Percentiles rank a stretch among this genome's conserved stretches.
These are phyloP conservation scores for Antechinus flavipes DNA, from an alignment of 2,113 vertebrate genomes.

Conservation along the genomic window DNA sequence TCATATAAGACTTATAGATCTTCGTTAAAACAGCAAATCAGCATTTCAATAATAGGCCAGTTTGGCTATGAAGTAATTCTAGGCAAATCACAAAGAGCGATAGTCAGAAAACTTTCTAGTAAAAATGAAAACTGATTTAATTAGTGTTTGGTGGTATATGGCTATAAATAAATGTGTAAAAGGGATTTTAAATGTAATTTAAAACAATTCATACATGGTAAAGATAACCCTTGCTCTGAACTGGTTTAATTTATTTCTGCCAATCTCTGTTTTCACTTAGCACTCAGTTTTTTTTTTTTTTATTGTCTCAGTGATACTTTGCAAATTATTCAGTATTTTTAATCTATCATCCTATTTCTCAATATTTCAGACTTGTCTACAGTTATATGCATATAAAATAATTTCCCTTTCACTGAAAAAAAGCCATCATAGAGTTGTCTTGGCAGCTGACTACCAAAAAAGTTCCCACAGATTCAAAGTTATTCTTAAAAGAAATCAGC, in stretches of 20 bases:
- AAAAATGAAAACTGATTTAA: background rate
- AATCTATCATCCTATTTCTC: conserved; percentile 35
- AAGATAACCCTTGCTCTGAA: background rate
- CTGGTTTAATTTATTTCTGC: background rate
- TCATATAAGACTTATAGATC: background rate
- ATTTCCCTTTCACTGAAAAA: conserved; percentile 55
- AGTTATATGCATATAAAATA: background rate
- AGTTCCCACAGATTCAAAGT: background rate
- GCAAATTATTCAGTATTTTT: conserved; percentile 10
- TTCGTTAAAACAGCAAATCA: background rate
- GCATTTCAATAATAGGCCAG: background rate
- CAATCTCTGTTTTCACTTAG: background rate
- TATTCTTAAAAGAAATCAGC: conserved; percentile 34
- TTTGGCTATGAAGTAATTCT: background rate
- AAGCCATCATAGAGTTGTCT: conserved; percentile 1
- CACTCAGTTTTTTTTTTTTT: too few species aligned
- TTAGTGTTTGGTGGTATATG: background rate
- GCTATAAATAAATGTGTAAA: background rate
- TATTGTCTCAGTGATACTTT: conserved; percentile 26
- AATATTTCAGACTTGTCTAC: conserved; percentile 42
- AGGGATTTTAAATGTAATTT: background rate
- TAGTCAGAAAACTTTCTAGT: background rate
- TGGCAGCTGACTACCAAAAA: background rate
- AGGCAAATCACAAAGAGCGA: background rate
- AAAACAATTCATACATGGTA: background rate